These are phyloP conservation scores for Chionomys nivalis DNA, from an alignment of 2,113 vertebrate genomes.

Conservation along the genomic window DNA sequence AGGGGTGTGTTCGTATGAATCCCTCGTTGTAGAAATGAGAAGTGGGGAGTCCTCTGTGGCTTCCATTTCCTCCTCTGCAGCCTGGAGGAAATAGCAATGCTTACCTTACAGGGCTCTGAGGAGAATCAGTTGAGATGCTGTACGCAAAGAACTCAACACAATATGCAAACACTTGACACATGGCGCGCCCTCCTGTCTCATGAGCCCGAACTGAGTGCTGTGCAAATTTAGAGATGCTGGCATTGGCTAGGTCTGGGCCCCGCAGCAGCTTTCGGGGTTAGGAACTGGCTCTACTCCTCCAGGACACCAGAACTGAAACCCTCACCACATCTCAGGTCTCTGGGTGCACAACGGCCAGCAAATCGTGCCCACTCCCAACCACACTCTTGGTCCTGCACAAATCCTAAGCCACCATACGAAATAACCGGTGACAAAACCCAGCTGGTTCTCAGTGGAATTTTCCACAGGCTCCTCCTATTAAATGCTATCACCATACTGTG, in stretches of 20 bases:
- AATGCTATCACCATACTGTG: background rate
- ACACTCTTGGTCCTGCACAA: background rate
- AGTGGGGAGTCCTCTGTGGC: background rate
- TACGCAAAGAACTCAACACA: background rate
- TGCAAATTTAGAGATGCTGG: background rate
- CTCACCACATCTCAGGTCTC: background rate
- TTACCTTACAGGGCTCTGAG: too few relatives aligned
- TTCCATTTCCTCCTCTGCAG: background rate
- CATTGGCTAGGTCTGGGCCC: background rate
- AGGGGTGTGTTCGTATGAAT: background rate
- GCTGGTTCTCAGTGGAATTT: background rate
- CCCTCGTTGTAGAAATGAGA: background rate
- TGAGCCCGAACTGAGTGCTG: background rate
- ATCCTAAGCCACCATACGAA: background rate
- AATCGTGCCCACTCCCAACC: background rate
- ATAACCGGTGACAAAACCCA: background rate
- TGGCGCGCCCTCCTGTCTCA: background rate
- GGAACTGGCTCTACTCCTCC: background rate
- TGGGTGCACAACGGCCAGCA: background rate
- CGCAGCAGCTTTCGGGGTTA: accelerated
- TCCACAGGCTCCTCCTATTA: background rate
- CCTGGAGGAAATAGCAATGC: background rate
- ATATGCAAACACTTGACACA: background rate
- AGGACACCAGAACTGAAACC: background rate
- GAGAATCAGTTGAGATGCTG: background rate